phyloP scores from a whole-genome alignment of 2,888 invertebrate genomes.

The Pyrrhia umbra region DNA sequence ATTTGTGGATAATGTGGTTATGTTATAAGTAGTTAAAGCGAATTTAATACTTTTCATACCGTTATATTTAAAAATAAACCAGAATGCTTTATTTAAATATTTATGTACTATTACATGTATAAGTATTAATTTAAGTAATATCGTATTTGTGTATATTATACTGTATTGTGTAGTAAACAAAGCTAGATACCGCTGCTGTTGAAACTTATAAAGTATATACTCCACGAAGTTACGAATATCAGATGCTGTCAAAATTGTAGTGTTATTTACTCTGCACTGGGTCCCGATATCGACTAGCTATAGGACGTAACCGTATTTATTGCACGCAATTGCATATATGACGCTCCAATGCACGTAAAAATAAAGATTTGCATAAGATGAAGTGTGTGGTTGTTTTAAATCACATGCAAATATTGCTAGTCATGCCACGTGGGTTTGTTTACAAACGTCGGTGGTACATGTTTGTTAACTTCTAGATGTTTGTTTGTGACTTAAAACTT shows the following conservation, averaged over 20 bases:
- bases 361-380: neutral
- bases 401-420: conserved; percentile 21
- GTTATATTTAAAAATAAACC: too few species aligned
- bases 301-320: conserved; percentile 68
- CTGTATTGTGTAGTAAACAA: conserved; percentile 32
- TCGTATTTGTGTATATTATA: conserved; percentile 12
- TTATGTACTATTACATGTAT: neutral
- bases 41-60: neutral
- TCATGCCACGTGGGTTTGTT: neutral
- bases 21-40: neutral
- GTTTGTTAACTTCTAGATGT: neutral
- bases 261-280: conserved; percentile 67
- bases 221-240: conserved; percentile 79
- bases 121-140: neutral
- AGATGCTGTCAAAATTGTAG: conserved; percentile 55
- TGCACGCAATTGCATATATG: conserved; percentile 72
- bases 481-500: neutral
- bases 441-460: neutral
- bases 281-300: conserved; percentile 57
- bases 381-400: conserved; percentile 7
- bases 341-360: conserved; percentile 28
- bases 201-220: conserved; percentile 48
- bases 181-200: conserved; percentile 36
- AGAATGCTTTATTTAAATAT: neutral
- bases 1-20: neutral